Evolutionary conservation across 2,797 vertebrate genomes (phyloP).

Genomic region (Sebastes glaucus): DNA sequence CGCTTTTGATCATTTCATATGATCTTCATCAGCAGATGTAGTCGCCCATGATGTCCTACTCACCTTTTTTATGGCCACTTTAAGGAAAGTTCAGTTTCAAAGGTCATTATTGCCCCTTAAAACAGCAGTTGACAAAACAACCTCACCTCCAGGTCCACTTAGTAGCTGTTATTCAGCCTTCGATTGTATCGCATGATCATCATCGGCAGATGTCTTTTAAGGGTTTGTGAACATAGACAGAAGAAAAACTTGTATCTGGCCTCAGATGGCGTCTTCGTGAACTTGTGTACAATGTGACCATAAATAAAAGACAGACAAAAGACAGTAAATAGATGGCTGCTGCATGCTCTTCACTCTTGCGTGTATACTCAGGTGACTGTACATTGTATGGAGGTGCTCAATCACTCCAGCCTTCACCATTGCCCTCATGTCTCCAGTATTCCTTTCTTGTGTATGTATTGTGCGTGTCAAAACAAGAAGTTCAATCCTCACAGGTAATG

Average conservation of each 20-base stretch:
- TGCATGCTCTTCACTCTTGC: neutral
- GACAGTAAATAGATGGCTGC: neutral
- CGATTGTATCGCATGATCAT: neutral
- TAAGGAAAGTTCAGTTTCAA: neutral
- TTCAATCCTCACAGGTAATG: constrained; percentile 46
- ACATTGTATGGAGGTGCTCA: constrained; percentile 38
- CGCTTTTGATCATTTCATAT: neutral
- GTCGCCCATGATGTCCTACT: neutral
- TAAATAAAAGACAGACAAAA: constrained; percentile 1
- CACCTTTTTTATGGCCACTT: neutral
- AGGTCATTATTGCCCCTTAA: neutral
- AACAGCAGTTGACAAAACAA: neutral
- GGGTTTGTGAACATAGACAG: neutral
- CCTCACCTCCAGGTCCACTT: neutral
- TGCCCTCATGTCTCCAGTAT: constrained; percentile 29
- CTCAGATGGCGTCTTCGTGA: neutral
- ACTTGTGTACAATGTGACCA: neutral
- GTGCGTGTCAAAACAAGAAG: constrained; percentile 77
- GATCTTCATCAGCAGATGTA: neutral
- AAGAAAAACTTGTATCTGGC: neutral
- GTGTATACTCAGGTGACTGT: constrained; percentile 61
- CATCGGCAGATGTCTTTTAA: neutral
- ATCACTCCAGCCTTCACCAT: constrained; percentile 38
- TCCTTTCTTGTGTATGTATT: constrained; percentile 40
- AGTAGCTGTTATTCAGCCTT: too few species aligned